These are phyloP conservation scores for Myripristis murdjan DNA, from an alignment of 2,797 vertebrate species.

Conservation along the genomic window DNA sequence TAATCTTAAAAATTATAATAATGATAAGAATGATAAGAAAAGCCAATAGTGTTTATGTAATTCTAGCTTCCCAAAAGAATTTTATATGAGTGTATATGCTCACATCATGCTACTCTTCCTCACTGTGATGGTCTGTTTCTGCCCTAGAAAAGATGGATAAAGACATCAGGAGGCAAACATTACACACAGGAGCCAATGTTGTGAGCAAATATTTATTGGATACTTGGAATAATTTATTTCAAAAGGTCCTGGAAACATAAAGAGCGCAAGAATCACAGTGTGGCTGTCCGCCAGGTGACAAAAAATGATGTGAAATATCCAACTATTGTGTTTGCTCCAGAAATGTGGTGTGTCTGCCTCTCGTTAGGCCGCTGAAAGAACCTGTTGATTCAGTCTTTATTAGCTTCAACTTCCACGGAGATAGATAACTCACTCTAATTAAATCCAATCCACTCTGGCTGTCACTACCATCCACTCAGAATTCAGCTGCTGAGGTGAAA, in stretches of 20 bases:
- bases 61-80: background rate
- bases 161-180: too few relatives aligned
- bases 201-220: background rate
- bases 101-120: background rate
- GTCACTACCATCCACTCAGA: background rate
- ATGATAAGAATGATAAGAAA: too few relatives aligned
- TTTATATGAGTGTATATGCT: background rate
- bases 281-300: background rate
- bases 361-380: too few relatives aligned
- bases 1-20: too few relatives aligned
- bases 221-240: background rate
- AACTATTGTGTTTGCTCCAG: background rate
- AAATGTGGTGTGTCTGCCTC: background rate
- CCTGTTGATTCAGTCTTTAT: too few relatives aligned
- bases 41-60: too few relatives aligned
- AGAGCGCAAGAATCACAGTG: background rate
- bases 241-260: background rate
- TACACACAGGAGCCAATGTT: background rate
- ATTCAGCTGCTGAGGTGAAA: conserved; percentile 14
- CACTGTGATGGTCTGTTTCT: conserved; percentile 1
- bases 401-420: background rate
- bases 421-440: conserved; percentile 1
- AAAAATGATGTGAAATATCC: background rate
- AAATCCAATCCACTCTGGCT: conserved; percentile 13
- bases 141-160: background rate